These are phyloP conservation scores for Pelecanoides urinatrix DNA, from an alignment of 2,113 vertebrate genomes.

Conservation along the genomic window DNA sequence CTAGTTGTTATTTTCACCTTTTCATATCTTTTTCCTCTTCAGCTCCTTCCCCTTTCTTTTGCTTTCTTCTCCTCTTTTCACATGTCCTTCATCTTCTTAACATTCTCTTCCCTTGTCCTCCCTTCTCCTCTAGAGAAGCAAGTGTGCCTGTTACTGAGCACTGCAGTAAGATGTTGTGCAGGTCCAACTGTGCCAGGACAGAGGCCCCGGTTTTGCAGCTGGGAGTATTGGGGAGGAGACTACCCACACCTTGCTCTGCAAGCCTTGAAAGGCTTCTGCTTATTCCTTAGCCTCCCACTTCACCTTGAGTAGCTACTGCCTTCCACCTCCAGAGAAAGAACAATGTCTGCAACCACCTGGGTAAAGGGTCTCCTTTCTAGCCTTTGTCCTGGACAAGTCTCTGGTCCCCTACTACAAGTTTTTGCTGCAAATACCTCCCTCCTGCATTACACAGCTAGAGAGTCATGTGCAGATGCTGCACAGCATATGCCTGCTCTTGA, in stretches of 20 bases:
- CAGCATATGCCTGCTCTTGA: not conserved
- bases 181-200: not conserved
- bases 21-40: not conserved
- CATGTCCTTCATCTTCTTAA: not conserved
- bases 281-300: not conserved
- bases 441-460: not conserved
- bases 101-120: not conserved
- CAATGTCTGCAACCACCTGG: not conserved
- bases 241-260: not conserved
- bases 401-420: not conserved
- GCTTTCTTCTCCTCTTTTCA: not conserved
- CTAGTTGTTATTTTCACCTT: not conserved
- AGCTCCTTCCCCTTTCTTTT: not conserved
- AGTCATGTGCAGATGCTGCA: not conserved
- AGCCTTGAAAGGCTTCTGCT: not conserved
- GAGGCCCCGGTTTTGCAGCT: not conserved
- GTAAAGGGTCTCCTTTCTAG: not conserved
- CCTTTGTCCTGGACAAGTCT: not conserved
- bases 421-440: not conserved
- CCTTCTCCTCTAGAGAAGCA: not conserved
- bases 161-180: not conserved
- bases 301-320: not conserved
- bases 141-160: not conserved
- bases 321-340: not conserved
- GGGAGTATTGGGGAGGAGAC: not conserved